Conservation (phyloP, 2,888 invertebrate genomes). For the Sinhomidia bicolor region DNA sequence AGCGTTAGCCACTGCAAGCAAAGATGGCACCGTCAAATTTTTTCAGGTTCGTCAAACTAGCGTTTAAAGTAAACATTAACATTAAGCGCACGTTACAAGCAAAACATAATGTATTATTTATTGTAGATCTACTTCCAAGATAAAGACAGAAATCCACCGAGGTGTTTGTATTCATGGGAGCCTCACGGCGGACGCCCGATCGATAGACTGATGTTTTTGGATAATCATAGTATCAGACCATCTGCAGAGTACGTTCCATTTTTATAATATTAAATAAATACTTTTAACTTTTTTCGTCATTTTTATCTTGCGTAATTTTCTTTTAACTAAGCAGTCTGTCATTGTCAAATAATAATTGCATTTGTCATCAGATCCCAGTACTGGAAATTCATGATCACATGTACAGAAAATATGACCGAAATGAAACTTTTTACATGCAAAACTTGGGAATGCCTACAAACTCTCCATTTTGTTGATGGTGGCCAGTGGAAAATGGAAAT, state of each 20-base stretch:
- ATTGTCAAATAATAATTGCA: too few species aligned
- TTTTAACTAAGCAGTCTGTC: too few species aligned
- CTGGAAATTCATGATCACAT: slow-evolving; percentile 98
- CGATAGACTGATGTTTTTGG: slow-evolving; percentile 95
- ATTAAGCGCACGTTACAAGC: too few species aligned
- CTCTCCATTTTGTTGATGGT: slow-evolving; percentile 85
- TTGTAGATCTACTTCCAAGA: slow-evolving; percentile 72
- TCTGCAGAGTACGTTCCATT: slow-evolving; percentile 82
- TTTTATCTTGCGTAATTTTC: slow-evolving; percentile 39
- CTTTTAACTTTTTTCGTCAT: not conserved
- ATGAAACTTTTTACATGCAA: slow-evolving; percentile 97
- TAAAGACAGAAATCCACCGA: slow-evolving; percentile 83
- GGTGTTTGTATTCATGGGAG: slow-evolving; percentile 95
- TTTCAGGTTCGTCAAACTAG: slow-evolving; percentile 86
- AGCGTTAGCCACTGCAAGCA: slow-evolving; percentile 94
- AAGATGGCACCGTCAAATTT: slow-evolving; percentile 95
- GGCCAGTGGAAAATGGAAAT: slow-evolving; percentile 82
- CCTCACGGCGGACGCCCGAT: slow-evolving; percentile 95
- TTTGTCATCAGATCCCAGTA: slow-evolving; percentile 87
- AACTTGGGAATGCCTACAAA: slow-evolving; percentile 96
- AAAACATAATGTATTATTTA: too few species aligned
- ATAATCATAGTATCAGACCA: slow-evolving; percentile 91
- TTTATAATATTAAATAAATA: too few species aligned
- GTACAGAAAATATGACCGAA: slow-evolving; percentile 93
- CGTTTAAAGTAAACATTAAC: too few species aligned